Base-by-base conservation (phyloP, 2,797 vertebrate species). In the Nyctibius grandis region DNA sequence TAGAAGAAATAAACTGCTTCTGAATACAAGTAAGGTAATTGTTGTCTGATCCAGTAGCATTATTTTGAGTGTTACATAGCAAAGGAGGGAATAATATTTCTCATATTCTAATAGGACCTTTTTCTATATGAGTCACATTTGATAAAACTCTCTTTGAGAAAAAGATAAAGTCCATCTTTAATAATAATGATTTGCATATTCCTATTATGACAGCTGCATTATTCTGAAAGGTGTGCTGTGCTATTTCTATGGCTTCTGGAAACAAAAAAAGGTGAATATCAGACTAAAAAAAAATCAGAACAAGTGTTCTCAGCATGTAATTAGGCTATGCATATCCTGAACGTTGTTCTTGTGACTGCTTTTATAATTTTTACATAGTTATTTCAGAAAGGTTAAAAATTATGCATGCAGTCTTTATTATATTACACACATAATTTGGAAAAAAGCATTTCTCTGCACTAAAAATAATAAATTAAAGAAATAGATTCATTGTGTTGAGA, bases 381-480 rank as follows among this genome's bases (percentile, higher is more conserved):
- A 85, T 89, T 95, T 93, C 89, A 95, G 89, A 92, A 80, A 97
- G 61, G 74, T 97, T 83, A 96, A 97, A 97, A 97, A 96, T 95
- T 96, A 96, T 97, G 63, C 85, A 93, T 94, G 38, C 69, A 61
- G 82, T 83, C 87, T 92, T 97, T 97, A 97, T 98, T 96, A 83
- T 96, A 96, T 95, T 96, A 95, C 78, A 85, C n/a, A 84, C 54
- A 63, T 96, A 96, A 93, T 57, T 91, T 94, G 50, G 50, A 74
- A 87, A 78, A 96, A 91, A 96, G 48, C 54, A 83, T 95, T 97
- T 94, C 68, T 79, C 72, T 97, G 82, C 44, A 69, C 91, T 86
- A 92, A 96, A 98, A 97, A 95, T 97, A 97, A 97, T 96, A 95
- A 95, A 96, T 97, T 93, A 96, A 88, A 95, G 91, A 92, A 97